Percentiles rank a stretch among this genome's conserved stretches.
phyloP scores from a whole-genome alignment of 1,140 invertebrate genomes.

The Forficula auricularia region DNA sequence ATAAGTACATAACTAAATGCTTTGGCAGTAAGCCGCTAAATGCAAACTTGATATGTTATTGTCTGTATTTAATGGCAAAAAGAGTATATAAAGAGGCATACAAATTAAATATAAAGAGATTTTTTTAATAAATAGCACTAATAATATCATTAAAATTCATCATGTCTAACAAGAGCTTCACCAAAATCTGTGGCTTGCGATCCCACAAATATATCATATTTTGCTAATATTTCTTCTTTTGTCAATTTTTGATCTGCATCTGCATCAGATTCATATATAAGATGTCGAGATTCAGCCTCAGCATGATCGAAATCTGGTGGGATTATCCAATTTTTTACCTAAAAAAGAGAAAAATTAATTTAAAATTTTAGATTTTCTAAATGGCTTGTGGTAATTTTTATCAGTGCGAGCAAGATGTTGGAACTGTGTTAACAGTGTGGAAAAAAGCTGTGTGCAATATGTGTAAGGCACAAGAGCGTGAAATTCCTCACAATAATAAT shows the following conservation, averaged over 20 bases:
- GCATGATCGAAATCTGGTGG: slow-evolving; percentile 93
- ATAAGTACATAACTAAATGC: too few species aligned
- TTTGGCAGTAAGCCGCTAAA: too few species aligned
- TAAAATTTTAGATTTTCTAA: slow-evolving; percentile 1
- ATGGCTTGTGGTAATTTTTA: too few species aligned
- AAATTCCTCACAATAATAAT: too few species aligned
- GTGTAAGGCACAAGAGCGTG: too few species aligned
- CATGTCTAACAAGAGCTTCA: slow-evolving; percentile 81
- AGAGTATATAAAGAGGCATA: too few species aligned
- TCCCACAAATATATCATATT: slow-evolving; percentile 95
- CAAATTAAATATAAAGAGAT: too few species aligned
- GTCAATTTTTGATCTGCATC: slow-evolving; percentile 80
- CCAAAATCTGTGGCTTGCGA: slow-evolving; percentile 98
- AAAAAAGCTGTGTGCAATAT: too few species aligned
- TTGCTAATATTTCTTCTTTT: slow-evolving; percentile 81
- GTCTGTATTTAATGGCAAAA: too few species aligned
- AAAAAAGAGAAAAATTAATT: slow-evolving; percentile 12
- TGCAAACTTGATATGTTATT: too few species aligned
- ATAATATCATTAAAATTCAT: slow-evolving; percentile 56
- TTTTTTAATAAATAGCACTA: too few species aligned
- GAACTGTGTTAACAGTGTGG: slow-evolving; percentile 1
- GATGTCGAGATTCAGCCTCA: slow-evolving; percentile 83
- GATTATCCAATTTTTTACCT: slow-evolving; percentile 83
- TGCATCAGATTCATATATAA: slow-evolving; percentile 84
- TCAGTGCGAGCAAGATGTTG: too few species aligned